A percentile compares a stretch with the other conserved stretches of the same genome.
Conservation (phyloP, 2,113 vertebrate species). For the Manacus vitellinus region DNA sequence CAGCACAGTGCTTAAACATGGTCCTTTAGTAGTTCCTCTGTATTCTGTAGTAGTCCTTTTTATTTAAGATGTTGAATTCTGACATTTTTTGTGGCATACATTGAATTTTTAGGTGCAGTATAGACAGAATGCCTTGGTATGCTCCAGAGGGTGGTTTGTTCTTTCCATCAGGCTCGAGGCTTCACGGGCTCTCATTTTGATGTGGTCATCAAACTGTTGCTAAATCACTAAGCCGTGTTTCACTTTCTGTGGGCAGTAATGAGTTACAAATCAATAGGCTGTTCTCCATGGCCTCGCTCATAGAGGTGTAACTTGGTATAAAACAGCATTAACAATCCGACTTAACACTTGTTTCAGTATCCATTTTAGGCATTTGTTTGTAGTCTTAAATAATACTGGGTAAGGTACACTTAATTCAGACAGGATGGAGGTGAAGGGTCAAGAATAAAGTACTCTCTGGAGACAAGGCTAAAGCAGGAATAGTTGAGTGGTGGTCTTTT, state of each 20-base stretch:
- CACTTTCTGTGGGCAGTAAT: background rate
- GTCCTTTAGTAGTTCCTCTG: background rate
- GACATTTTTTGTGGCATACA: background rate
- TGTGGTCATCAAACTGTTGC: background rate
- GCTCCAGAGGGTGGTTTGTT: background rate
- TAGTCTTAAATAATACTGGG: background rate
- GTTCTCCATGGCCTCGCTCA: background rate
- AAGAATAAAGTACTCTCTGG: background rate
- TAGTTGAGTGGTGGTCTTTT: background rate
- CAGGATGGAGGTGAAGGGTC: background rate
- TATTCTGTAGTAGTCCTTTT: background rate
- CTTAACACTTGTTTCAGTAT: background rate
- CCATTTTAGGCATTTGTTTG: background rate
- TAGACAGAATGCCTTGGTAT: background rate
- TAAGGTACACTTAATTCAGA: background rate
- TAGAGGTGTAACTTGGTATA: background rate
- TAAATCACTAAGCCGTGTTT: background rate
- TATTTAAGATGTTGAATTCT: background rate
- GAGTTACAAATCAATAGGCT: slow-evolving; percentile 4
- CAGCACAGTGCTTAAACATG: background rate
- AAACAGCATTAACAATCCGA: background rate
- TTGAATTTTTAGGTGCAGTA: background rate
- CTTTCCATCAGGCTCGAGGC: background rate
- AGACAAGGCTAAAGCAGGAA: background rate
- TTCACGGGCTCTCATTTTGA: background rate